phyloP scores from a whole-genome alignment of 2,113 vertebrate species.

The Malaclemys terrapin region DNA sequence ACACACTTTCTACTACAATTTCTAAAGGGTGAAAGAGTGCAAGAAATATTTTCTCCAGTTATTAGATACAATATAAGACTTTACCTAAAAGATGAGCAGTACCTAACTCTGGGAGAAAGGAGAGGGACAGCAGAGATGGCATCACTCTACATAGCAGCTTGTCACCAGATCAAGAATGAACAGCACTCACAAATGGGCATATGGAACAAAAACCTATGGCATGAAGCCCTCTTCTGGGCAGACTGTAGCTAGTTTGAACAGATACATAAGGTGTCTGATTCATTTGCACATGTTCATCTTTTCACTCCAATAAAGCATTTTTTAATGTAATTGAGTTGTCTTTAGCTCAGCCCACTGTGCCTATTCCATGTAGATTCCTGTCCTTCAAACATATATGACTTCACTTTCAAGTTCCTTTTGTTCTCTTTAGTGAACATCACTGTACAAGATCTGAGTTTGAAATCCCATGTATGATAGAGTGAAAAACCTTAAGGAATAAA shows the following conservation, averaged over 20 bases:
- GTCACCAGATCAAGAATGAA: rapidly evolving
- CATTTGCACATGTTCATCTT: too few relatives aligned
- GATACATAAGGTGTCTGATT: too few relatives aligned
- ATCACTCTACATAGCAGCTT: neutral
- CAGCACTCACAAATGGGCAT: neutral
- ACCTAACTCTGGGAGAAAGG: neutral
- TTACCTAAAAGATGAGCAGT: neutral
- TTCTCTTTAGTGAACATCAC: neutral
- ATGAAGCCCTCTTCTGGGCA: neutral
- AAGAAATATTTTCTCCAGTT: neutral
- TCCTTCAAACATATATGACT: neutral
- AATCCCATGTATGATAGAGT: neutral
- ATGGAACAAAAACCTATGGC: neutral
- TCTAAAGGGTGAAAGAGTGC: neutral
- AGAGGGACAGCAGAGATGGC: neutral
- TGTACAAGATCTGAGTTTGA: neutral
- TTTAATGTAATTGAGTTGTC: too few relatives aligned
- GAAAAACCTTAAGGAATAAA: neutral
- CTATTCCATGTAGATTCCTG: neutral
- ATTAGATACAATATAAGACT: neutral
- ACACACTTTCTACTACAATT: neutral
- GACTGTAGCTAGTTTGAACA: neutral
- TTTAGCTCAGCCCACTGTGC: neutral
- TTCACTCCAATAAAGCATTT: too few relatives aligned
- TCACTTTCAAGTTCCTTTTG: neutral